Conservation (phyloP, 2,113 vertebrate genomes). For the Dicentrarchus labrax region DNA sequence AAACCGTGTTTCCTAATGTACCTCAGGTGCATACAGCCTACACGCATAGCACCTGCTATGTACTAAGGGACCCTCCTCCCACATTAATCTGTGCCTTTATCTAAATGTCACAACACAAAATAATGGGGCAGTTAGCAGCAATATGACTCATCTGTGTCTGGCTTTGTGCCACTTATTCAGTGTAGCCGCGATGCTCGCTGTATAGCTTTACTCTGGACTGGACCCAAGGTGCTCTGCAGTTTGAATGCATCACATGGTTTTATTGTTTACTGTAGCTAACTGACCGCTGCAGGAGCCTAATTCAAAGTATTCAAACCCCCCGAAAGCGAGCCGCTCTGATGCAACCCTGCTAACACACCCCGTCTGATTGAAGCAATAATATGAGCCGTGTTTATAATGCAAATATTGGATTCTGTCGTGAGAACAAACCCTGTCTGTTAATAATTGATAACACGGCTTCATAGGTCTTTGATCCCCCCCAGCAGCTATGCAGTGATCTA, state of each 20-base stretch:
- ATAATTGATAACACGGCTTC: neutral
- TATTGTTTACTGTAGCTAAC: slow-evolving; percentile 68
- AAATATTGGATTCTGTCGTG: slow-evolving; percentile 10
- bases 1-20: neutral
- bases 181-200: neutral
- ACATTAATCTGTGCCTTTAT: neutral
- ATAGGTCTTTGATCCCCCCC: neutral
- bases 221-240: slow-evolving; percentile 41
- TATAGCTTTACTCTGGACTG: slow-evolving; percentile 12
- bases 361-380: neutral
- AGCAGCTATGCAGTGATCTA: slow-evolving; percentile 29
- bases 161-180: neutral
- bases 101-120: slow-evolving; percentile 6
- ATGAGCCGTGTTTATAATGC: neutral
- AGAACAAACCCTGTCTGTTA: neutral
- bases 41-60: neutral
- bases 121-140: neutral
- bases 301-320: neutral
- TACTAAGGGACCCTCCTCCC: neutral
- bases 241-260: slow-evolving; percentile 74
- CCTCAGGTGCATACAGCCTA: slow-evolving; percentile 4
- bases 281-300: slow-evolving; percentile 28
- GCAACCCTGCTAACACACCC: neutral
- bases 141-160: slow-evolving; percentile 23
- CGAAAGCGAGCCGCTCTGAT: neutral